Conservation (phyloP, 2,888 invertebrate genomes). For the Tinea semifulvella region DNA sequence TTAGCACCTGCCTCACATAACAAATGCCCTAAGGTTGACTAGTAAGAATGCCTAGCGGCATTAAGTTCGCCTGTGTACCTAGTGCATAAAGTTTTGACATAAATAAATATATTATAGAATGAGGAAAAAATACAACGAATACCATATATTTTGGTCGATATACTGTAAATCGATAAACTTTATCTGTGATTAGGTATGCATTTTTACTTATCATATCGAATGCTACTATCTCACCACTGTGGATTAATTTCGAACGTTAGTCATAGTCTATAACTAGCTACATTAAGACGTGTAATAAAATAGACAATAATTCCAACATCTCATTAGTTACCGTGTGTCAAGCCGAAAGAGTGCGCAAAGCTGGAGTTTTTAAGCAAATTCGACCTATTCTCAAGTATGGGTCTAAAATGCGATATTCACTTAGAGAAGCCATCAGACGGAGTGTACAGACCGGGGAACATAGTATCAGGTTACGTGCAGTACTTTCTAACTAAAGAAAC, state of each 20-base stretch:
- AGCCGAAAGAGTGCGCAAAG: background rate
- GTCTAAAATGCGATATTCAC: slow-evolving; percentile 5
- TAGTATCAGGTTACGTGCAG: slow-evolving; percentile 1
- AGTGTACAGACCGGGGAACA: background rate
- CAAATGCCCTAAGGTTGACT: too few relatives aligned
- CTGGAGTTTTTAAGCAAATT: background rate
- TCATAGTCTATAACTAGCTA: background rate
- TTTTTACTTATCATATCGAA: slow-evolving; percentile 1
- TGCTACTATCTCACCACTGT: background rate
- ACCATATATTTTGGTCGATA: background rate
- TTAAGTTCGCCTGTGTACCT: too few relatives aligned
- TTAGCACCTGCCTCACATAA: too few relatives aligned
- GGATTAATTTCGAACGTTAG: background rate
- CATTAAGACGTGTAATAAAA: background rate
- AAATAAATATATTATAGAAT: too few relatives aligned
- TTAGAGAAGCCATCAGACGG: slow-evolving; percentile 1
- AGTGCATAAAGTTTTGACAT: too few relatives aligned
- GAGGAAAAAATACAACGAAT: background rate
- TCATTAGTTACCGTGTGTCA: background rate
- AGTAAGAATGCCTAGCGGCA: too few relatives aligned
- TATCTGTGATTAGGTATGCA: background rate
- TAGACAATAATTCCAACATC: background rate
- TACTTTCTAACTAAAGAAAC: background rate
- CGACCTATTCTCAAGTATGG: background rate
- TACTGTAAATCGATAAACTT: background rate